phyloP scores from a whole-genome alignment of 2,888 invertebrate species.

The Hecatera dysodea region DNA sequence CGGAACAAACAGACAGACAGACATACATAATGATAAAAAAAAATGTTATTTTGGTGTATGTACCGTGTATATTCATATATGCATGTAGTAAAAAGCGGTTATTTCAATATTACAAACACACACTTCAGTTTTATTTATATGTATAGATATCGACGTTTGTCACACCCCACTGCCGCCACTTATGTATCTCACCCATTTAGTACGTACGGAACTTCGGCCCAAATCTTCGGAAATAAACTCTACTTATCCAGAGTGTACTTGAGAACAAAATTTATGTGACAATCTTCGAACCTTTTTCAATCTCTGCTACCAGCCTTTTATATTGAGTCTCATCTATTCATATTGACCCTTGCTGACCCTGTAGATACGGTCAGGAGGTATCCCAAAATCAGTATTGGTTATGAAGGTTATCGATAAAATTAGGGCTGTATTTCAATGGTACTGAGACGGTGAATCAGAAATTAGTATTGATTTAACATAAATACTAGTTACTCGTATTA shows the following conservation, averaged over 20 bases:
- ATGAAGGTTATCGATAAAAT: constrained; percentile 57
- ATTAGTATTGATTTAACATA: constrained; percentile 33
- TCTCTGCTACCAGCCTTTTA: constrained; percentile 75
- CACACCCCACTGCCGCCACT: constrained; percentile 48
- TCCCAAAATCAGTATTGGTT: constrained; percentile 56
- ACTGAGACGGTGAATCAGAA: constrained; percentile 34
- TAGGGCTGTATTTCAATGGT: constrained; percentile 20
- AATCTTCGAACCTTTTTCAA: constrained; percentile 83
- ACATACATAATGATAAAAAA: no score
- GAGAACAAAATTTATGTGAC: constrained; percentile 85
- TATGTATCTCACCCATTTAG: constrained; percentile 65
- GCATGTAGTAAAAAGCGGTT: no score
- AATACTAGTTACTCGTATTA: no score
- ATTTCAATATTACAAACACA: no score
- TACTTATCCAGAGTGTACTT: constrained; percentile 84
- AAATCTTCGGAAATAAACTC: constrained; percentile 87
- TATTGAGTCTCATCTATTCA: constrained; percentile 82
- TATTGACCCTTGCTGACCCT: constrained; percentile 73
- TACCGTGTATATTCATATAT: no score
- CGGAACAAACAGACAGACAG: no score
- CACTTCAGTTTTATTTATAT: no score
- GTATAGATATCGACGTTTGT: constrained; percentile 22
- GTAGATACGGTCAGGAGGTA: constrained; percentile 51
- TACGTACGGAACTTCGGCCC: constrained; percentile 77
- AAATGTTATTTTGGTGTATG: no score